phyloP scores from a whole-genome alignment of 2,797 vertebrate species.

The Coregonus ussuriensis region DNA sequence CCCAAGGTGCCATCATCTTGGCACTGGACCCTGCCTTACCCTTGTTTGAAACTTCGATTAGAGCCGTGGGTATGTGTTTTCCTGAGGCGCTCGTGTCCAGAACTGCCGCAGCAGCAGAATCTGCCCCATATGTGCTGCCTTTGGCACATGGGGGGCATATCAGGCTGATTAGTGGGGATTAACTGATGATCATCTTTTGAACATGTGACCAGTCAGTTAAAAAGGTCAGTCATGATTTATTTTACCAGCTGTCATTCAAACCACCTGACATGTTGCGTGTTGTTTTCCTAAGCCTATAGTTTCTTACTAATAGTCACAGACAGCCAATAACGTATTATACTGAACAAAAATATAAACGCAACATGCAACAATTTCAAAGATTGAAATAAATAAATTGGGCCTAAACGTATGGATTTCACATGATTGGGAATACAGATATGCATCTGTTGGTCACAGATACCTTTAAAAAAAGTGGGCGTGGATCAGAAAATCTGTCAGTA shows the following conservation, averaged over 20 bases:
- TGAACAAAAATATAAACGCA: no score
- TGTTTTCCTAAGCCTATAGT: not conserved
- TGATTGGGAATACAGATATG: no score
- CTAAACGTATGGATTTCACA: no score
- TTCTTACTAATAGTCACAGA: slow-evolving; percentile 29
- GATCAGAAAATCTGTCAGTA: no score
- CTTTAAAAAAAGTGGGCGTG: no score
- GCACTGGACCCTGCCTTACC: slow-evolving; percentile 38
- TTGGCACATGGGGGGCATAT: slow-evolving; percentile 59
- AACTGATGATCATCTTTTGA: slow-evolving; percentile 78
- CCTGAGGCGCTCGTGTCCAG: slow-evolving; percentile 45
- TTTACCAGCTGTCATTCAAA: slow-evolving; percentile 75
- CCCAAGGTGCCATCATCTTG: slow-evolving; percentile 14
- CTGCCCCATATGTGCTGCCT: slow-evolving; percentile 41
- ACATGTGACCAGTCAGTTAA: slow-evolving; percentile 70
- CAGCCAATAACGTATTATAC: no score
- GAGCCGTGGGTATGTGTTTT: slow-evolving; percentile 43
- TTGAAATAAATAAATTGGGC: no score
- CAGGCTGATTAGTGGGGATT: slow-evolving; percentile 76
- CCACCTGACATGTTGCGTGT: slow-evolving; percentile 40
- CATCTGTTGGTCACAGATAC: no score
- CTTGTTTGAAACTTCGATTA: slow-evolving; percentile 56
- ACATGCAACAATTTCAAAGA: no score
- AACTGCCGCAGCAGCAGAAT: slow-evolving; percentile 69
- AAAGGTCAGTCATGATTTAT: slow-evolving; percentile 44